A percentile compares a stretch with the other conserved stretches of the same genome.
Conservation (phyloP, 2,113 vertebrate species). For the Tragulus kanchil region DNA sequence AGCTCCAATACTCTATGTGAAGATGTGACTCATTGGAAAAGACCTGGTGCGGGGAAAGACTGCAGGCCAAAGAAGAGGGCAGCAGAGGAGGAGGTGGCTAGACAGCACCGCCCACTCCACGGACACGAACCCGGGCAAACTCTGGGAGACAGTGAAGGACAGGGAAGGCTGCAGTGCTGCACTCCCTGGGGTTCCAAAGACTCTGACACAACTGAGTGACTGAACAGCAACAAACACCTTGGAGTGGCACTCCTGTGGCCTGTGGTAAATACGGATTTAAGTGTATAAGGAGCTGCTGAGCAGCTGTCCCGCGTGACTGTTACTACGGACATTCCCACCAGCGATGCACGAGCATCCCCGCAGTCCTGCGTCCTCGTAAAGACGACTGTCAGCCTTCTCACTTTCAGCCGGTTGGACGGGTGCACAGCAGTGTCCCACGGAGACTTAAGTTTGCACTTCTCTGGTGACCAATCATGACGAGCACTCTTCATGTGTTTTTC, state of each 20-base stretch:
- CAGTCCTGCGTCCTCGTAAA: not conserved
- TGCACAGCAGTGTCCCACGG: not conserved
- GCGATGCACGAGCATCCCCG: not conserved
- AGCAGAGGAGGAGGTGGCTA: not conserved
- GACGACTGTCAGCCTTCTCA: not conserved
- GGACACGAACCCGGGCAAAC: not conserved
- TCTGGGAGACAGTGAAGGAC: not conserved
- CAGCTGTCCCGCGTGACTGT: not conserved
- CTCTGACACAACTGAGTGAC: not conserved
- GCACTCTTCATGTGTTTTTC: not conserved
- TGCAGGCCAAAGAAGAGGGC: not conserved
- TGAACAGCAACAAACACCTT: not conserved
- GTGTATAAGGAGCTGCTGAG: slow-evolving; percentile 1
- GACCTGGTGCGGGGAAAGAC: not conserved
- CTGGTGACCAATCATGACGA: not conserved
- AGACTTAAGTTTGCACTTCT: slow-evolving; percentile 23
- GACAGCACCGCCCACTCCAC: not conserved
- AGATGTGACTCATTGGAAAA: not conserved
- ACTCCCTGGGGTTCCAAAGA: not conserved
- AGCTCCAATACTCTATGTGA: not conserved
- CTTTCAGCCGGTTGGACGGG: not conserved
- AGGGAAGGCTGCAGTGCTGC: not conserved
- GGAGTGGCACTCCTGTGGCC: not conserved
- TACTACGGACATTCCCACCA: not conserved
- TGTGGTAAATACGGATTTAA: not conserved